These are phyloP conservation scores for Pipistrellus nathusii DNA, from an alignment of 2,797 vertebrate genomes.

Conservation along the genomic window DNA sequence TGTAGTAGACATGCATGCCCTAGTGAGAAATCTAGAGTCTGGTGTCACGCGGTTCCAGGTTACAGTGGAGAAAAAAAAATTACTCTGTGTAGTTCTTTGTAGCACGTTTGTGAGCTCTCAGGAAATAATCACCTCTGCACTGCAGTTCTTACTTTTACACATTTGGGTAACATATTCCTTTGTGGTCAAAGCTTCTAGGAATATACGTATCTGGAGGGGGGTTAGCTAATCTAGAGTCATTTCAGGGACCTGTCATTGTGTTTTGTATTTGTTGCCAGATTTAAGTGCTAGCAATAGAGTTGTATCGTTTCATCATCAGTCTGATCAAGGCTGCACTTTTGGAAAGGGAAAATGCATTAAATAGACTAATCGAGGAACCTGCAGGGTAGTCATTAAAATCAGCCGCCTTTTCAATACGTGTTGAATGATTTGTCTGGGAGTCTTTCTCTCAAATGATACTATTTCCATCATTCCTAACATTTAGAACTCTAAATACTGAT, in stretches of 20 bases:
- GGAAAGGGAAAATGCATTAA: slow-evolving; percentile 58
- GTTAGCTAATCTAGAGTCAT: background rate
- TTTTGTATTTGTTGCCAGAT: slow-evolving; percentile 48
- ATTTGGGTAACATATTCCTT: background rate
- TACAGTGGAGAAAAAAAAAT: background rate
- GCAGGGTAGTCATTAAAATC: slow-evolving; percentile 74
- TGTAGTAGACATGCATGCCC: background rate
- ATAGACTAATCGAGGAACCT: slow-evolving; percentile 59
- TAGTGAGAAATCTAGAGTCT: background rate
- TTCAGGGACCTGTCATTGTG: background rate
- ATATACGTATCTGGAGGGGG: background rate
- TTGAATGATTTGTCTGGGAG: slow-evolving; percentile 65
- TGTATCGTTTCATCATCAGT: slow-evolving; percentile 25
- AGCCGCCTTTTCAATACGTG: slow-evolving; percentile 69
- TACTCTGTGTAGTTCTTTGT: background rate
- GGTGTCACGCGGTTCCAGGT: background rate
- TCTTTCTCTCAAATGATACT: slow-evolving; percentile 68
- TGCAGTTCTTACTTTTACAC: background rate
- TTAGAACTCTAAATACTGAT: slow-evolving; percentile 78
- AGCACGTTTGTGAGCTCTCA: background rate
- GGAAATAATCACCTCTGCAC: background rate
- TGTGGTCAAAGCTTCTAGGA: background rate
- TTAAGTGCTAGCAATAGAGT: slow-evolving; percentile 59
- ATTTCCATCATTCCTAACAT: slow-evolving; percentile 75
- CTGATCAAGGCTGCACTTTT: slow-evolving; percentile 55